These are phyloP conservation scores for Acanthiza pusilla DNA, from an alignment of 2,797 vertebrate genomes.

Conservation along the genomic window DNA sequence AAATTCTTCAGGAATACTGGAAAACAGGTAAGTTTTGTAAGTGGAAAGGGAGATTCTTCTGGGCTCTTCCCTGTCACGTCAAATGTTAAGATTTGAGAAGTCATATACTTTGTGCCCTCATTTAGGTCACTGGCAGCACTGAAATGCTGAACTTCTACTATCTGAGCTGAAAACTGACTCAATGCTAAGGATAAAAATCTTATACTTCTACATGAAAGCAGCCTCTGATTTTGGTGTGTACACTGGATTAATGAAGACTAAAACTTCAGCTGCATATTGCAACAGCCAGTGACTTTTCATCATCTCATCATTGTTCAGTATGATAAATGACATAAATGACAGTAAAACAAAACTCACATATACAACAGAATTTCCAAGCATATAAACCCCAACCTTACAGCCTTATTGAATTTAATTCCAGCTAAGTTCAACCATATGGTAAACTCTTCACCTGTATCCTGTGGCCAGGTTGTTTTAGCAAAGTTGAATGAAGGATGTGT, in stretches of 20 bases:
- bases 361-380: neutral
- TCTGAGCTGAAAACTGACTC: neutral
- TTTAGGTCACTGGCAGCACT: neutral
- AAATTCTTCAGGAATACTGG: neutral
- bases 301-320: neutral
- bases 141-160: neutral
- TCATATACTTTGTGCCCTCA: neutral
- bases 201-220: neutral
- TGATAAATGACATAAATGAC: neutral
- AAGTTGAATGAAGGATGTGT: accelerated
- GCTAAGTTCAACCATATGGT: neutral
- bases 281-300: neutral
- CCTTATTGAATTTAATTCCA: neutral
- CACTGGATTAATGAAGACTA: neutral
- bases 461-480: neutral
- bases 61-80: neutral
- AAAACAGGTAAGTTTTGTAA: neutral
- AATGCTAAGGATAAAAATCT: neutral
- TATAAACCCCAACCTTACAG: neutral
- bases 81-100: neutral
- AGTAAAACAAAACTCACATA: neutral
- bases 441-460: neutral
- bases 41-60: neutral
- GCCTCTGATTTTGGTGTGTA: neutral
- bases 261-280: neutral